Base-by-base conservation (phyloP, 1,140 invertebrate genomes). In the Dolichoris vasculosae region DNA sequence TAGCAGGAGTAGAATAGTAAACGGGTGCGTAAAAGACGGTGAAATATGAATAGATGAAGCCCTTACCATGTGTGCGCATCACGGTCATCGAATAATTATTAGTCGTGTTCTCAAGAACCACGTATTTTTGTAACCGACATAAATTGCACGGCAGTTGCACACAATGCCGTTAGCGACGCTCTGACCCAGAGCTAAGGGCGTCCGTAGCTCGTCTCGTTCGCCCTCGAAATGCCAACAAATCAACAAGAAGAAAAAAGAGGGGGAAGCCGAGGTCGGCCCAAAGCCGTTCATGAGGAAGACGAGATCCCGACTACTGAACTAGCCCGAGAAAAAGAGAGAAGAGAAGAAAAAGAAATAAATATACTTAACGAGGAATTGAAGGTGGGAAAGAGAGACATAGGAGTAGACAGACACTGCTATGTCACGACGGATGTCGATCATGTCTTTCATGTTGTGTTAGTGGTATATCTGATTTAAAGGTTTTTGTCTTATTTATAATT, bases 81-180 rank as follows among this genome's bases (percentile, higher is more conserved):
- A 6, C 43, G 15, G 2, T 79, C 15, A 35, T 51, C 15, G 48
- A 38, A 48, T 64, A 84, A 86, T 86, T 84, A 75, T 81, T 64
- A 32, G 38, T 0, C 17, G 73, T n/a, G 43, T 75, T 11, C 46
- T 0, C 9, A 17, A 11, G 78, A 40, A 15, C 32, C 38, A 13
- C 23, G 23, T 63, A 83, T 86, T 51, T 83, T 86, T 86, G n/a
- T n/a, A 86, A 86, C 85, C 85, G 64, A 86, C 76, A 86, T 86
- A 82, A 77, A 78, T 32, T 15, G 23, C 23, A 48, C 3, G 8
- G 43, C 32, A 59, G 7, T 30, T 67, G 46, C 38, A n/a, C 59
- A 43, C 63, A 85, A 77, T 85, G 83, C 83, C 83, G 83, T 85
- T 85, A 85, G 77, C 48, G 78, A 40, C 78, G 84, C 78, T 82